Base-by-base conservation (phyloP, 2,888 invertebrate species). In the Craniophora ligustri region DNA sequence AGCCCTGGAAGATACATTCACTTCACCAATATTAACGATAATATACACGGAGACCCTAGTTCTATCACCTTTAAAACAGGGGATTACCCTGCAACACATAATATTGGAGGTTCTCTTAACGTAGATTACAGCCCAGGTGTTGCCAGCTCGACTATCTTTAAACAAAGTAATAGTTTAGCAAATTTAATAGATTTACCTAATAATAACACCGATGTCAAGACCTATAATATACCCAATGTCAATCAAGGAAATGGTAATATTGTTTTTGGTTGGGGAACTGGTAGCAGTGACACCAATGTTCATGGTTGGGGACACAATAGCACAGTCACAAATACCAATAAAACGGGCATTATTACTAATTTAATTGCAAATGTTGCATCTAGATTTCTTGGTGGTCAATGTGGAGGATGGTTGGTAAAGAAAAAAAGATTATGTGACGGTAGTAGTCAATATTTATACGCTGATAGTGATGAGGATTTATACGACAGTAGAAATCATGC, bases 1-100 rank as follows among this genome's bases (percentile, higher is more conserved):
- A 35, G 18, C 13, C 10, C 10, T 10, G 26, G 39, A 0, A 23
- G 38, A 11, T 18, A 15, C 4, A 0, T 11, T 6, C 51, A 60
- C n/a, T 34, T 31, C 13, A 31, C 21, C 14, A 28, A 36, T 10
- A n/a, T 23, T 13, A 58, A 11, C 30, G 28, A 16, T 23, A 35
- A 44, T 39, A 13, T 3, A n/a, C 2, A 39, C 23, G 42, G 34
- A 13, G 39, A 7, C n/a, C 14, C 32, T 8, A 36, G 41, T 18
- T 11, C 45, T 10, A 10, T 30, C 2, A 26, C 26, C 15, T 6
- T 14, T 41, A 19, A 46, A 2, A 40, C 41, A 1, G 42, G 31
- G 14, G 14, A 8, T 8, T 16, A 21, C 5, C 30, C 23, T 16
- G 6, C 1, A 2, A 18, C 11, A 13, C 42, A 15, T 14, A 48